Percentiles rank a stretch among this genome's conserved stretches.
These are phyloP conservation scores for Paradoxurus hermaphroditus DNA, from an alignment of 2,113 vertebrate genomes.

Conservation along the genomic window DNA sequence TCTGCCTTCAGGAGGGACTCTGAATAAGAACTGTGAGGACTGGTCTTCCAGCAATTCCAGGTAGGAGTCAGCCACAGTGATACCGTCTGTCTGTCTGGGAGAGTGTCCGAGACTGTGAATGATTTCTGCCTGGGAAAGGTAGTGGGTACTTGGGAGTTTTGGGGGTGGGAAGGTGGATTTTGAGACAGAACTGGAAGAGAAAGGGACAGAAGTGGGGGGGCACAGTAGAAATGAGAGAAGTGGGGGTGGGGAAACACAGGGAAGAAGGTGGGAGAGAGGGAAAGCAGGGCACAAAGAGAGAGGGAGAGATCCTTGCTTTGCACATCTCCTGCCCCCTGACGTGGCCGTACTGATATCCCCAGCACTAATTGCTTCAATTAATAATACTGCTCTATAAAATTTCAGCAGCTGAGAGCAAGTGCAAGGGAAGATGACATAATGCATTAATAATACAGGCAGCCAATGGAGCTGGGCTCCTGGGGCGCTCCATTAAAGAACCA, in stretches of 20 bases:
- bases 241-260: not conserved
- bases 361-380: slow-evolving; percentile 64
- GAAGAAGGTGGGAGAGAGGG: not conserved
- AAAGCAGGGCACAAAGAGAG: not conserved
- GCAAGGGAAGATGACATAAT: slow-evolving; percentile 65
- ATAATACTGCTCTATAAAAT: slow-evolving; percentile 72
- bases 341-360: slow-evolving; percentile 35
- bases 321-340: not conserved
- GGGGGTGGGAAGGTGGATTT: not conserved
- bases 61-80: not conserved
- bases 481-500: slow-evolving; percentile 41
- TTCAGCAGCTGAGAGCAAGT: slow-evolving; percentile 51
- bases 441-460: slow-evolving; percentile 63
- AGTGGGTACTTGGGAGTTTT: not conserved
- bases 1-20: not conserved
- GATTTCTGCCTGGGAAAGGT: not conserved
- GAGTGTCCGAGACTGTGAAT: not conserved
- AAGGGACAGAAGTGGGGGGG: too few relatives aligned
- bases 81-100: not conserved
- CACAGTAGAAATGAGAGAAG: not conserved
- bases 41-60: not conserved
- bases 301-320: not conserved
- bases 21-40: not conserved
- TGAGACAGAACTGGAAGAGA: not conserved
- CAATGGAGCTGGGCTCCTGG: slow-evolving; percentile 23